Base-by-base conservation (phyloP, 2,888 invertebrate species). In the Caenorhabditis virilis region DNA sequence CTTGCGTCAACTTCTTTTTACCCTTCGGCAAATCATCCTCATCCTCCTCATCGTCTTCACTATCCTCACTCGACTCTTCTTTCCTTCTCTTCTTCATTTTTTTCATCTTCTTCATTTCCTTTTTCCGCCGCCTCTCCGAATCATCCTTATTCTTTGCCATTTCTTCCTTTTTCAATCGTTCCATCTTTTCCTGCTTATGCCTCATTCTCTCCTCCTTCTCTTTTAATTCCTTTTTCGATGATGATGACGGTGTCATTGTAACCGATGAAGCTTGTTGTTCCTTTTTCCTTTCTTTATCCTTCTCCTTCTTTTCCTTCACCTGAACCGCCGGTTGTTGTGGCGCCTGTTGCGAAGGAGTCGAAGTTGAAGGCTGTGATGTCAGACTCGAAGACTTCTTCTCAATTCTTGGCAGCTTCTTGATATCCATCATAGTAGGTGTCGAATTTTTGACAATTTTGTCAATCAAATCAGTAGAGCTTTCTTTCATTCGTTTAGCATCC, bases 341-440 rank as follows among this genome's bases (percentile, higher is more conserved):
- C n/a, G n/a, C n/a, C n/a, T n/a, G n/a, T n/a, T n/a, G n/a, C n/a
- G n/a, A n/a, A 22, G 15, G 6, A 22, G 5, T 4, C 7, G 52
- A 20, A 13, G 52, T 35, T 33, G 52, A 15, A 23, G 41, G 4
- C n/a, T n/a, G n/a, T n/a, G n/a, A n/a, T 9, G 20, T 9, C 7
- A 36, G 11, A 20, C 22, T 11, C 2, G 54, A 54, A 0, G 64
- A 35, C 30, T 64, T 64, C 43, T 64, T 64, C 26, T 64, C 59
- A 25, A 63, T 63, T 13, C 50, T n/a, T 9, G 63, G 63, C 23
- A 63, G 26, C n/a, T 58, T 63, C 23, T 50, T 63, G 38, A 56
- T 36, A 4, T 45, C 43, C 45, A 52, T 42, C n/a, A 18, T 22
- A 18, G 23, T 13, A 5, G 43, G 43, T n/a, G n/a, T n/a, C 25